Evolutionary conservation across 2,888 invertebrate genomes (phyloP), one percentile per base, ranked within the genome.

Genomic region (Trissoscelio sp.): DNA sequence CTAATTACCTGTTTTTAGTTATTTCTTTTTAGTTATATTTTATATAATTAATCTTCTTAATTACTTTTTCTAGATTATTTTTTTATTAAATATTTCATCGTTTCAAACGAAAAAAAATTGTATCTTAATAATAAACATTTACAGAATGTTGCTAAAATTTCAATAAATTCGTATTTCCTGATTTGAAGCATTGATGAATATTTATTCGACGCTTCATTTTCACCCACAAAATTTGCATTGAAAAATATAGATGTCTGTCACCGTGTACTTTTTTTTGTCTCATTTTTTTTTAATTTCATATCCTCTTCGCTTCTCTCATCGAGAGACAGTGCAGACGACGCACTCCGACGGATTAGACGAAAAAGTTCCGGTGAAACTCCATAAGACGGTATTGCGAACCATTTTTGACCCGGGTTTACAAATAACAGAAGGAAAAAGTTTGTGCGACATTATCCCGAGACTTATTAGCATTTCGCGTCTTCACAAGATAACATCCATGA

Each of bases 91-190:
- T n/a, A n/a, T n/a, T n/a, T n/a, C n/a, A n/a, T n/a, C n/a, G n/a
- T n/a, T n/a, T n/a, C n/a, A n/a, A n/a, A n/a, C n/a, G n/a, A n/a
- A 67, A 79, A 67, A 37, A 53, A 67, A 67, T 79, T 67, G 72
- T 79, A 72, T 72, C 72, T 79, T 79, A 72, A 72, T 72, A 72
- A 72, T 24, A 24, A 24, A 24, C 24, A 24, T 24, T 24, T 24
- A 24, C 24, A 42, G 9, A 24, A 6, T 6, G 14, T 46, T 46
- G 18, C 16, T 46, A 14, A 46, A 46, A 46, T 18, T 46, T 12
- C 1, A 46, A 14, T 9, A 39, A 67, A 53, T 37, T 39, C 14
- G 14, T 7, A 34, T 46, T 46, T 46, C 14, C 46, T 58, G 46
- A 28, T 46, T 46, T 46, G 7, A 53, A 31, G 5, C 31, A 22